These are phyloP conservation scores for Meiosimyza decipiens DNA, from an alignment of 2,888 invertebrate species.

Conservation along the genomic window DNA sequence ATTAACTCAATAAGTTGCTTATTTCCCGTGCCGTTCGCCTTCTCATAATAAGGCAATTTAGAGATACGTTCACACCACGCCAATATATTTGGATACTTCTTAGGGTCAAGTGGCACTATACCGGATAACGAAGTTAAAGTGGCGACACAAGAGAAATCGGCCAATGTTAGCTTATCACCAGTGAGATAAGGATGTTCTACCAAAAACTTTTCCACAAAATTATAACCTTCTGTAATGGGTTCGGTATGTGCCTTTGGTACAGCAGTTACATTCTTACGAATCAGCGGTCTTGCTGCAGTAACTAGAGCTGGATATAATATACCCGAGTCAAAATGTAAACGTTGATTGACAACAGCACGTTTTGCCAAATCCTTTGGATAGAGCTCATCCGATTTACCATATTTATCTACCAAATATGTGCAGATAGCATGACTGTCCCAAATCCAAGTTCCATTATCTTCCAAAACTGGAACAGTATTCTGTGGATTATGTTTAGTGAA, in stretches of 20 bases:
- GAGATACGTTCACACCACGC: slow-evolving; percentile 51
- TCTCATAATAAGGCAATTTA: slow-evolving; percentile 55
- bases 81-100: slow-evolving; percentile 49
- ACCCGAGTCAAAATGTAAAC: slow-evolving; percentile 47
- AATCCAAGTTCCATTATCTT: slow-evolving; percentile 46
- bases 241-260: slow-evolving; percentile 42
- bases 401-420: slow-evolving; percentile 52
- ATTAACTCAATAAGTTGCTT: slow-evolving; percentile 48
- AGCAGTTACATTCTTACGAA: background rate
- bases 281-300: slow-evolving; percentile 22
- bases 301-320: slow-evolving; percentile 4
- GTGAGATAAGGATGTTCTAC: slow-evolving; percentile 50
- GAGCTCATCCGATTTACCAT: slow-evolving; percentile 49
- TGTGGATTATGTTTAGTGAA: slow-evolving; percentile 59
- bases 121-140: slow-evolving; percentile 48
- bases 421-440: slow-evolving; percentile 56
- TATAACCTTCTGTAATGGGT: slow-evolving; percentile 45
- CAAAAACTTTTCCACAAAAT: slow-evolving; percentile 52
- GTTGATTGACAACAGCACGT: slow-evolving; percentile 53
- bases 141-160: slow-evolving; percentile 57
- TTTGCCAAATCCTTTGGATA: slow-evolving; percentile 57
- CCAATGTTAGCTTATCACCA: slow-evolving; percentile 56
- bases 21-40: slow-evolving; percentile 49
- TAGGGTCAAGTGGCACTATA: slow-evolving; percentile 45
- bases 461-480: slow-evolving; percentile 58